A percentile compares a stretch with the other conserved stretches of the same genome.
phyloP scores from a whole-genome alignment of 2,888 invertebrate species.

The Sinohyriopsis cumingii region DNA sequence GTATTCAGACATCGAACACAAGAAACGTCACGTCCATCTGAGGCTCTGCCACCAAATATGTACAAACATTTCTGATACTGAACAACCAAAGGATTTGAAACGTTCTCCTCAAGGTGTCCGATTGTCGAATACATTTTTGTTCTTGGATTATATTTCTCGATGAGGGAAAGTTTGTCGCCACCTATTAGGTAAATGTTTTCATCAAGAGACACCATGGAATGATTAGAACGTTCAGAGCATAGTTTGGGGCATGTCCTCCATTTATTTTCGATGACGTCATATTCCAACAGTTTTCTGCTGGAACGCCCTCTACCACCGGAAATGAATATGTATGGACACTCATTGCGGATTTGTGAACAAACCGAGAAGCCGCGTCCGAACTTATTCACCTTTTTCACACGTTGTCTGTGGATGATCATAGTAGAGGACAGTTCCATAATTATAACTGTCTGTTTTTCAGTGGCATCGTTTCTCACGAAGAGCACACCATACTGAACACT shows the following conservation, averaged over 20 bases:
- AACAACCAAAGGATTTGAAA: slow-evolving; percentile 5
- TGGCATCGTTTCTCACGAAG: too few species aligned
- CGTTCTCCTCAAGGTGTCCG: slow-evolving; percentile 11
- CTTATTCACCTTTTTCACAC: too few species aligned
- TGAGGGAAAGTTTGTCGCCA: slow-evolving; percentile 5
- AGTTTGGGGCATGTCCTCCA: slow-evolving; percentile 11
- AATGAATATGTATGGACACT: slow-evolving; percentile 17
- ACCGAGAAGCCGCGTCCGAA: too few species aligned
- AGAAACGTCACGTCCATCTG: slow-evolving; percentile 4
- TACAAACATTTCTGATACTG: slow-evolving; percentile 10
- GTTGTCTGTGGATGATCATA: too few species aligned
- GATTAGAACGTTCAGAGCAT: slow-evolving; percentile 7
- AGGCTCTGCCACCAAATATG: slow-evolving; percentile 20
- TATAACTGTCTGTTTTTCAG: too few species aligned
- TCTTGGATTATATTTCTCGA: slow-evolving; percentile 14
- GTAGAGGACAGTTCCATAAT: too few species aligned
- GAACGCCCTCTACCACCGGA: slow-evolving; percentile 21
- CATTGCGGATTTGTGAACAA: too few species aligned
- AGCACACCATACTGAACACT: too few species aligned
- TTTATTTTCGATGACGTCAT: slow-evolving; percentile 23
- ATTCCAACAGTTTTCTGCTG: slow-evolving; percentile 3
- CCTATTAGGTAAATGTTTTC: slow-evolving; percentile 15
- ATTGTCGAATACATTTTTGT: slow-evolving; percentile 6
- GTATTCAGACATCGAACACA: slow-evolving; percentile 19
- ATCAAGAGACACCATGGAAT: slow-evolving; percentile 10